Conservation (phyloP, 2,888 invertebrate genomes). For the Lepetodrilus schrolli region DNA sequence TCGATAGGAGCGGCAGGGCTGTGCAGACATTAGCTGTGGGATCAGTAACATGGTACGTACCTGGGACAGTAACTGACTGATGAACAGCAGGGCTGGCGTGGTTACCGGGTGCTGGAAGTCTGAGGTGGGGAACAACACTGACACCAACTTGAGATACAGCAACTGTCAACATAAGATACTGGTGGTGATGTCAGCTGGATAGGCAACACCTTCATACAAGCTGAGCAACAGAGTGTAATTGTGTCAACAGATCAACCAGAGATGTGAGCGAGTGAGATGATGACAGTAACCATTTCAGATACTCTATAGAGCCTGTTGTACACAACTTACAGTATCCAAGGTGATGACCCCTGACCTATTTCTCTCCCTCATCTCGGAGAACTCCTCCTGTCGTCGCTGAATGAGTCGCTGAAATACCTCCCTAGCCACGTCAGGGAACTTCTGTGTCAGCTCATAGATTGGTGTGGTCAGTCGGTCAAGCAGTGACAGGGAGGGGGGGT, state of each 20-base stretch:
- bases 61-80: slow-evolving; percentile 83
- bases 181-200: not conserved
- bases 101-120: slow-evolving; percentile 92
- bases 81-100: slow-evolving; percentile 88
- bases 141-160: slow-evolving; percentile 87
- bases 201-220: not conserved
- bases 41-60: too few species aligned
- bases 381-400: slow-evolving; percentile 76
- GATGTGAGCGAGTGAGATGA: too few species aligned
- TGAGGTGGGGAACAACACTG: slow-evolving; percentile 89
- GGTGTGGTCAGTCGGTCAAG: slow-evolving; percentile 76
- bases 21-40: too few species aligned
- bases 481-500: slow-evolving; percentile 56
- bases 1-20: too few species aligned
- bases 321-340: slow-evolving; percentile 69
- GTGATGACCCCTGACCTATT: slow-evolving; percentile 75
- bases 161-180: slow-evolving; percentile 75
- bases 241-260: too few species aligned
- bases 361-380: slow-evolving; percentile 51
- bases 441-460: slow-evolving; percentile 83
- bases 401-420: slow-evolving; percentile 82
- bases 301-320: slow-evolving; percentile 83
- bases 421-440: slow-evolving; percentile 82
- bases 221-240: too few species aligned
- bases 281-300: not conserved